Evolutionary conservation across 1,140 invertebrate genomes (phyloP).

Genomic region (Leptinotarsa undecemlineata): DNA sequence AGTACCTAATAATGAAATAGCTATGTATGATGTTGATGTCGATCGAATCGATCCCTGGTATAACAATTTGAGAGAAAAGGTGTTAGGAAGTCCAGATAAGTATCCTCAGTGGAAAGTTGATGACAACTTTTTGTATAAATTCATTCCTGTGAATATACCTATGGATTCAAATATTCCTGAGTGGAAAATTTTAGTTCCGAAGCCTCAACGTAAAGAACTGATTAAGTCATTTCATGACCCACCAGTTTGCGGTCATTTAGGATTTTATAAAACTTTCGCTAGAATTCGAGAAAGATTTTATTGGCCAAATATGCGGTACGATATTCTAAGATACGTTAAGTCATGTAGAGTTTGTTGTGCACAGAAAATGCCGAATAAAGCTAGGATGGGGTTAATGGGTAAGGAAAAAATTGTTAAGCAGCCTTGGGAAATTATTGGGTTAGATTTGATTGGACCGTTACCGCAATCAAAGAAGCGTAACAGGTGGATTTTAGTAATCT

Average conservation of each 20-base stretch:
- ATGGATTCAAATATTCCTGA: constrained; percentile 13
- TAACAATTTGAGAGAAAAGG: constrained; percentile 15
- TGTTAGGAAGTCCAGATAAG: constrained; percentile 9
- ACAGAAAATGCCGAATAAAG: constrained; percentile 27
- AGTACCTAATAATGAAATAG: constrained; percentile 11
- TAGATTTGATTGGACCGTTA: constrained; percentile 52
- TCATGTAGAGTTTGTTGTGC: constrained; percentile 10
- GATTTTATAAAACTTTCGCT: not conserved
- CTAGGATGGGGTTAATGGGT: constrained; percentile 10
- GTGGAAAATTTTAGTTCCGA: constrained; percentile 30
- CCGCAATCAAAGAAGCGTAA: constrained; percentile 33
- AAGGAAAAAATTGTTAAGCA: constrained; percentile 22
- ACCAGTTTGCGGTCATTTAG: constrained; percentile 1
- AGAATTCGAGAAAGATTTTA: constrained; percentile 11
- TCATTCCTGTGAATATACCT: constrained; percentile 18
- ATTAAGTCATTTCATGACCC: constrained; percentile 15
- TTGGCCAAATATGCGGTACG: not conserved
- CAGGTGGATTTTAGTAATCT: constrained; percentile 9
- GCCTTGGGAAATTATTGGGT: constrained; percentile 25
- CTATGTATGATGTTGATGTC: constrained; percentile 1
- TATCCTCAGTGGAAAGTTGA: constrained; percentile 24
- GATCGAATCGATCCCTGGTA: constrained; percentile 9
- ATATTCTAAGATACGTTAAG: constrained; percentile 3
- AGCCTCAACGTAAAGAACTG: constrained; percentile 13
- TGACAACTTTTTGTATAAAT: constrained; percentile 21